Evolutionary conservation across 2,797 vertebrate species (phyloP).

Genomic region (Chelmon rostratus): DNA sequence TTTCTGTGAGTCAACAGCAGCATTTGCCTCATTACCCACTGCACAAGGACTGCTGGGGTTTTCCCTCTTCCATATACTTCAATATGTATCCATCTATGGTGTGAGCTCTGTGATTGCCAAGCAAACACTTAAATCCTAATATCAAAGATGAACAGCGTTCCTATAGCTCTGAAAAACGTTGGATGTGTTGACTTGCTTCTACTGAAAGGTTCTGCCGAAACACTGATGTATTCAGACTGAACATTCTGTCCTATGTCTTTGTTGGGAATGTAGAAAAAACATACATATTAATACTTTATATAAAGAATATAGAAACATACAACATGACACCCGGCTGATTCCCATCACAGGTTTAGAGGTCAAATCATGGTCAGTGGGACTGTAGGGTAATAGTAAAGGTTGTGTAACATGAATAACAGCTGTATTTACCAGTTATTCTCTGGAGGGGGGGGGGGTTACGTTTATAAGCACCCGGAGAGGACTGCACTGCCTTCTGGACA

Average conservation of each 20-base stretch:
- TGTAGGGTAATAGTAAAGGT: neutral
- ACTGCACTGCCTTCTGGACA: neutral
- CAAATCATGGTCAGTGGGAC: slow-evolving; percentile 2
- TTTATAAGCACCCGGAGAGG: slow-evolving; percentile 29
- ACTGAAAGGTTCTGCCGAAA: no score
- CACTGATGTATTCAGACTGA: no score
- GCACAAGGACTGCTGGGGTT: neutral
- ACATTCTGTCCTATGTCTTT: no score
- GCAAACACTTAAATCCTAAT: neutral
- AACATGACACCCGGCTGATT: neutral
- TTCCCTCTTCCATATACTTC: neutral
- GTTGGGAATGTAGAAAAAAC: no score
- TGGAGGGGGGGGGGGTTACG: neutral
- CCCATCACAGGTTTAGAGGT: neutral
- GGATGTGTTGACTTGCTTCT: neutral
- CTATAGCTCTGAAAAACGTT: neutral
- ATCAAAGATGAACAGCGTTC: neutral
- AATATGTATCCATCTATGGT: neutral
- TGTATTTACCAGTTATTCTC: neutral
- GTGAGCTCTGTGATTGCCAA: neutral
- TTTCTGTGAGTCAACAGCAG: slow-evolving; percentile 29
- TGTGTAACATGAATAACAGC: slow-evolving; percentile 6
- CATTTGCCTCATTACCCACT: neutral
- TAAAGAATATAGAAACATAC: no score
- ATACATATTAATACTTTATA: no score